Base-by-base conservation (phyloP, 2,888 invertebrate species). In the Mythimna lalbum region DNA sequence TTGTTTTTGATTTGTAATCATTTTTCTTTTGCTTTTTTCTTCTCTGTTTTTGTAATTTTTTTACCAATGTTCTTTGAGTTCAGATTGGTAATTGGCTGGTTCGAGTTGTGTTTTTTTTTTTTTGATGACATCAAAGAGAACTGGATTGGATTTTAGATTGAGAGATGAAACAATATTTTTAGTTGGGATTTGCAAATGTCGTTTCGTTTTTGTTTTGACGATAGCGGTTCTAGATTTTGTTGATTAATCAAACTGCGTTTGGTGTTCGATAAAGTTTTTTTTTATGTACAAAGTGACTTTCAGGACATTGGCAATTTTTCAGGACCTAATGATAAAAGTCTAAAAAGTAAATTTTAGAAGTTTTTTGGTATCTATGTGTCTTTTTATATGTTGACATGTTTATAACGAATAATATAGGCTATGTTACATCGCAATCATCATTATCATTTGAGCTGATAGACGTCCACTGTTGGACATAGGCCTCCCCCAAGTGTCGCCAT, bases 1-100 rank as follows among this genome's bases (percentile, higher is more conserved):
- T 69, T 65, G 67, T 72, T 77, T 81, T 62, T 69, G 56, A 74
- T 69, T 79, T 76, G 68, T 71, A 73, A 67, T 74, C 69, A 73
- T 78, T 71, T 73, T 23, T 61, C 47, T 64, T 70, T 59, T n/a
- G 57, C 9, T 33, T 9, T 9, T 33, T 33, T 69, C 9, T 17
- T 43, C 39, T 57, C 43, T 66, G 49, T 59, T 64, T 64, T 63
- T 78, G 64, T 73, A 69, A 67, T 63, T 63, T 53, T 61, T 61
- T 19, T 27, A 64, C 39, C 19, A 33, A 74, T 65, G 1, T 49
- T 60, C 76, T 80, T 80, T 70, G 76, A 70, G 49, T 56, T 65
- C 50, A 62, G 64, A 60, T 69, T 27, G 36, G 31, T 70, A 64
- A 78, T 78, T 78, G 62, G 43, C 49, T 75, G 64, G 59, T 63